Evolutionary conservation across 2,113 vertebrate genomes (phyloP).

Genomic region (Mormoops blainvillei): DNA sequence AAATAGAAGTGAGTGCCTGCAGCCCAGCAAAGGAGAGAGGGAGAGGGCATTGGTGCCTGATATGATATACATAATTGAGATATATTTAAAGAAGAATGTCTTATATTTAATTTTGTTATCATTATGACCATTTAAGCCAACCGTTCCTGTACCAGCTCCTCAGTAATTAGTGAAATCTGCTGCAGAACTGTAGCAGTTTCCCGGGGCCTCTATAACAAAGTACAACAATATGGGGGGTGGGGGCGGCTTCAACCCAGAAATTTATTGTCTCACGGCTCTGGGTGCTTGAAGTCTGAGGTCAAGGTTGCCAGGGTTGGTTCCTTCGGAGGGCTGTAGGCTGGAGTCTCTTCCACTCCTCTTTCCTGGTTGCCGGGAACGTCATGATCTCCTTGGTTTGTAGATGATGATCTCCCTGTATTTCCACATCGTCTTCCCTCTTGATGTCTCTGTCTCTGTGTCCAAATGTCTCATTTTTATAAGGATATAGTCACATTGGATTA

Average conservation of each 20-base stretch:
- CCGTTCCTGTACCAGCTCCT: background rate
- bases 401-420: background rate
- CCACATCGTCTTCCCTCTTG: background rate
- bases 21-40: background rate
- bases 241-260: background rate
- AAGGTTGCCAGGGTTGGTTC: background rate
- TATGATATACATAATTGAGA: background rate
- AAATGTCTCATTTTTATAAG: background rate
- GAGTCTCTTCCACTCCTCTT: background rate
- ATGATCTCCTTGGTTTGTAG: background rate
- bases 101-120: background rate
- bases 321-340: background rate
- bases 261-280: background rate
- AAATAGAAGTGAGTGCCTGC: background rate
- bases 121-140: background rate
- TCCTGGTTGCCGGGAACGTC: too few relatives aligned
- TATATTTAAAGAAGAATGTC: background rate
- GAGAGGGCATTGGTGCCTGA: background rate
- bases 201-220: background rate
- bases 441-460: background rate
- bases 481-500: background rate
- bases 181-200: background rate
- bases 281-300: background rate
- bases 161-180: background rate
- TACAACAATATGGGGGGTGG: background rate